phyloP scores from a whole-genome alignment of 2,888 invertebrate genomes.

The Suillia variegata region DNA sequence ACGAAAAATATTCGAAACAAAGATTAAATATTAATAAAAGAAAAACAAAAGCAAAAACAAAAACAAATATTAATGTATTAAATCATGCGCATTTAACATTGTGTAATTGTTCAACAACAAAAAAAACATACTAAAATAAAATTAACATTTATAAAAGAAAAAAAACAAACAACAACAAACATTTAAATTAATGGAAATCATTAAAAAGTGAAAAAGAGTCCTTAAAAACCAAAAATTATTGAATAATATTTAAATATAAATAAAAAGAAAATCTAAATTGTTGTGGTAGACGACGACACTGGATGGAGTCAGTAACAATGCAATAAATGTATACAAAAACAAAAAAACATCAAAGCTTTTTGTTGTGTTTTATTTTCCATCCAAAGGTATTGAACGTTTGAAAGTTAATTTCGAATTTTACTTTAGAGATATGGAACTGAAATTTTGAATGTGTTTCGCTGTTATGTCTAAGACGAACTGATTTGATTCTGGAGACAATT shows the following conservation, averaged over 20 bases:
- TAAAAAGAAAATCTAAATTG: constrained; percentile 42
- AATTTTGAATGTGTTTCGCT: too few species aligned
- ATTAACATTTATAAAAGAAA: constrained; percentile 29
- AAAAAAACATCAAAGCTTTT: neutral
- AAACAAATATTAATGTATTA: constrained; percentile 25
- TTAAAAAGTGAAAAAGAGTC: neutral
- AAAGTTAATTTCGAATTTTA: neutral
- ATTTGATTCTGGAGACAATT: too few species aligned
- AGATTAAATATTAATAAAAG: too few species aligned
- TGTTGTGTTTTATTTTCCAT: too few species aligned
- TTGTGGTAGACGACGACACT: constrained; percentile 59
- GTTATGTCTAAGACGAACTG: too few species aligned
- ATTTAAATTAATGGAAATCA: constrained; percentile 17
- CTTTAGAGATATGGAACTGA: too few species aligned
- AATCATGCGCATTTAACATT: constrained; percentile 20
- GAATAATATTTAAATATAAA: constrained; percentile 25
- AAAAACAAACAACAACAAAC: too few species aligned
- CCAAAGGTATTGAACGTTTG: too few species aligned
- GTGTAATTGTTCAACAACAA: constrained; percentile 25
- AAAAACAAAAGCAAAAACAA: constrained; percentile 9
- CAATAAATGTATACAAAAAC: constrained; percentile 60
- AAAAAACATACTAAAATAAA: constrained; percentile 21
- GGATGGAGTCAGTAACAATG: constrained; percentile 50
- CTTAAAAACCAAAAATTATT: constrained; percentile 11
- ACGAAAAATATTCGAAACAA: too few species aligned